These are phyloP conservation scores for Parnassius glacialis DNA, from an alignment of 2,888 invertebrate species.

Conservation along the genomic window DNA sequence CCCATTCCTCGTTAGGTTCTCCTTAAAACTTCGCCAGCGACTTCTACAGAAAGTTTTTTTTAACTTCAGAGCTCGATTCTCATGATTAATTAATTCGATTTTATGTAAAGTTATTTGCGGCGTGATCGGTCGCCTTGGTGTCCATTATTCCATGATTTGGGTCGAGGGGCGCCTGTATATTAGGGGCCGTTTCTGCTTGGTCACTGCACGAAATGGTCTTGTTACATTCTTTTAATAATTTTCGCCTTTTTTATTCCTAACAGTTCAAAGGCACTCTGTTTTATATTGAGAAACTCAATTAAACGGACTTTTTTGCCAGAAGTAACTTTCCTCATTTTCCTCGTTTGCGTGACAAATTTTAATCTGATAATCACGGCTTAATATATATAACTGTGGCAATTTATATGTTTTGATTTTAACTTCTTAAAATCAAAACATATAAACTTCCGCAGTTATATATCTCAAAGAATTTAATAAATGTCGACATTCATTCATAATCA, in stretches of 20 bases:
- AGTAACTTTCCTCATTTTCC: conserved; percentile 30
- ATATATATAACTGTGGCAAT: conserved; percentile 1
- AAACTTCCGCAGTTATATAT: conserved; percentile 22
- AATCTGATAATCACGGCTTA: conserved; percentile 27
- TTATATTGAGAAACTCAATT: conserved; percentile 56
- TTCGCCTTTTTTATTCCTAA: conserved; percentile 43
- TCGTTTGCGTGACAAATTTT: conserved; percentile 30
- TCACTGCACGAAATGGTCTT: conserved; percentile 68
- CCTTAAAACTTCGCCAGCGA: conserved; percentile 70
- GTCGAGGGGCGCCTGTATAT: conserved; percentile 51
- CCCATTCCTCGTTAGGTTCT: conserved; percentile 76
- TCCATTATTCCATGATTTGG: conserved; percentile 71
- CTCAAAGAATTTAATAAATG: conserved; percentile 22
- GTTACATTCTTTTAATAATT: conserved; percentile 59
- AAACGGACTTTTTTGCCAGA: conserved; percentile 34
- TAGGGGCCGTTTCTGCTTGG: conserved; percentile 66
- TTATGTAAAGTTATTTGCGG: conserved; percentile 68
- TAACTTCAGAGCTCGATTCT: conserved; percentile 68
- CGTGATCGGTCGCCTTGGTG: conserved; percentile 58
- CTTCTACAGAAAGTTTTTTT: conserved; percentile 66
- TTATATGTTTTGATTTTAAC: no score
- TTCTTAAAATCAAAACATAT: conserved; percentile 22
- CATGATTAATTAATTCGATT: conserved; percentile 80
- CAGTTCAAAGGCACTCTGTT: conserved; percentile 44
- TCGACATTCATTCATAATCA: conserved; percentile 12